These are phyloP conservation scores for Neoseiulus cucumeris DNA, from an alignment of 1,140 invertebrate species.

Conservation along the genomic window DNA sequence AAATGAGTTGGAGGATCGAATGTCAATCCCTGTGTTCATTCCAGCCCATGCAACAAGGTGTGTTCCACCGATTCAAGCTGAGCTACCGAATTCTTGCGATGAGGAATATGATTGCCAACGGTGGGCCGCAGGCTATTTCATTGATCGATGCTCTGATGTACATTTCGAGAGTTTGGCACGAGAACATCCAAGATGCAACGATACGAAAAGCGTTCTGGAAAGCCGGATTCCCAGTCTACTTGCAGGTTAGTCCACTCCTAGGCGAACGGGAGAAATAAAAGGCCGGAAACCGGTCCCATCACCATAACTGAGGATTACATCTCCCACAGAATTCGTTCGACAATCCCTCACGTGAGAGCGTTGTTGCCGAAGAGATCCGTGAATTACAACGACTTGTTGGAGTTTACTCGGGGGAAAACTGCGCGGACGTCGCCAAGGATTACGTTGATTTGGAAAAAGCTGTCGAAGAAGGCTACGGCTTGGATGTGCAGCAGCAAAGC, in stretches of 20 bases:
- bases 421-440: background rate
- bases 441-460: background rate
- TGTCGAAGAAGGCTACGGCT: background rate
- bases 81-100: background rate
- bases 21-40: too few relatives aligned
- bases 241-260: background rate
- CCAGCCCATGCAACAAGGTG: slow-evolving; percentile 6
- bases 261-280: background rate
- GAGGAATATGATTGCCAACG: slow-evolving; percentile 4
- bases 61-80: background rate
- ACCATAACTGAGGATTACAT: too few relatives aligned
- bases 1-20: too few relatives aligned
- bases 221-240: background rate
- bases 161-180: background rate
- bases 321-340: slow-evolving; percentile 2
- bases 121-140: background rate
- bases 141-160: background rate
- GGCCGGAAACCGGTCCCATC: background rate
- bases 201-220: slow-evolving; percentile 8
- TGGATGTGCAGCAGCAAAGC: background rate
- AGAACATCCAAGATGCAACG: background rate
- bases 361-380: background rate
- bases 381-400: background rate
- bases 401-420: background rate
- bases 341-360: background rate